Base-by-base conservation (phyloP, 1,140 invertebrate species). In the Caenorhabditis inopinata region DNA sequence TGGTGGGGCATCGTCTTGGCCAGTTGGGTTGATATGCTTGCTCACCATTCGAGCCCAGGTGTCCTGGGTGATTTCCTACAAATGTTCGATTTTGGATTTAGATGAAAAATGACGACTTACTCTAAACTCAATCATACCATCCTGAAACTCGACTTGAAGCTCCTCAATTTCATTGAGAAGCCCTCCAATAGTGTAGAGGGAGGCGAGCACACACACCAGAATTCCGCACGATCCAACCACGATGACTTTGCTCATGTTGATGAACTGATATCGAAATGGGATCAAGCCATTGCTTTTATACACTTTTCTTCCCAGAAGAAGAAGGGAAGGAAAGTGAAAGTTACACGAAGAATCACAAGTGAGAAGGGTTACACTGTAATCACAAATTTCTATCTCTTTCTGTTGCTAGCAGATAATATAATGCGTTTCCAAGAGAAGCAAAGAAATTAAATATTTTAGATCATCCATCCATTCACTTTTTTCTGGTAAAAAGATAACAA, bases 1-100 rank as follows among this genome's bases (percentile, higher is more conserved):
- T 35, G 79, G 79, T 35, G 79, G 68, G 29, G 79, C 73, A 29
- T 75, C 73, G 35, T 68, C 35, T 16, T 46, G 27, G 35, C 79
- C 79, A n/a, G 79, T 51, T 35, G 79, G 79, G 49, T 80, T 80
- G 29, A 58, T 27, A 49, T 80, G 79, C 79, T 74, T 80, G 45
- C 29, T 62, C 3, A 80, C 27, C 62, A 80, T 80, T 9, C 79
- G 68, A 25, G 27, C 47, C 79, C 79, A 80, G 49, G 79, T 80
- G 68, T 74, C 68, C 23, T 46, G 38, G 49, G 79, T 48, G 21
- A 80, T 62, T 14, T 47, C 47, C 79, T 80, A 42, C 38, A 38
- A 75, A 16, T 11, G 4, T 29, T 23, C 12, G 27, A 12, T 7
- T 21, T 12, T 79, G 11, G 23, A 23, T 18, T 0, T 16, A 21